phyloP scores from a whole-genome alignment of 2,888 invertebrate species.

The Melinaea menophilus region DNA sequence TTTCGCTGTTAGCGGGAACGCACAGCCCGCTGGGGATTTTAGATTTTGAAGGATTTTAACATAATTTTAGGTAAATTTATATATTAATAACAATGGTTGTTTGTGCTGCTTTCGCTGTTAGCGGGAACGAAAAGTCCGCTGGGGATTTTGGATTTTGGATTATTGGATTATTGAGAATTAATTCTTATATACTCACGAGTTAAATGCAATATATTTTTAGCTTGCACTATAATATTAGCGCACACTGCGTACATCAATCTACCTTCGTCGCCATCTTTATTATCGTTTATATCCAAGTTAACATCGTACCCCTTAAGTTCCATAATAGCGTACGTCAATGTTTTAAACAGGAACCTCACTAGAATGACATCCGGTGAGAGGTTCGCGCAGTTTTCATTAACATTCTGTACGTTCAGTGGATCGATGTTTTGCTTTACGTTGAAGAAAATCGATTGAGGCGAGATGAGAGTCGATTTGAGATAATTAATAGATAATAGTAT shows the following conservation, averaged over 20 bases:
- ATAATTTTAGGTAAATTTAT: too few species aligned
- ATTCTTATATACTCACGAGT: slow-evolving; percentile 51
- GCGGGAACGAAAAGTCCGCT: too few species aligned
- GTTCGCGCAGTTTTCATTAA: slow-evolving; percentile 77
- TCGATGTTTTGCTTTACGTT: slow-evolving; percentile 74
- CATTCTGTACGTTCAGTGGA: slow-evolving; percentile 81
- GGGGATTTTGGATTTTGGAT: too few species aligned
- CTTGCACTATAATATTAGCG: slow-evolving; percentile 66
- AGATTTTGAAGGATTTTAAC: too few species aligned
- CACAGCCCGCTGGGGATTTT: slow-evolving; percentile 57
- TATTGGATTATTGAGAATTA: too few species aligned
- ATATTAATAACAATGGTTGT: too few species aligned
- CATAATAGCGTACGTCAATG: slow-evolving; percentile 73
- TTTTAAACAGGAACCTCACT: slow-evolving; percentile 82
- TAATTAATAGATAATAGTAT: slow-evolving; percentile 66
- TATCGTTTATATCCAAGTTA: slow-evolving; percentile 41
- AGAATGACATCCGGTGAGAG: slow-evolving; percentile 80
- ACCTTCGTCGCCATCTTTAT: slow-evolving; percentile 43
- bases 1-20: slow-evolving; percentile 68
- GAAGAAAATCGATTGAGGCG: slow-evolving; percentile 71
- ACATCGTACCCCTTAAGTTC: slow-evolving; percentile 60
- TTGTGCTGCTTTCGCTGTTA: too few species aligned
- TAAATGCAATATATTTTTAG: slow-evolving; percentile 73
- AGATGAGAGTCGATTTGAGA: slow-evolving; percentile 63
- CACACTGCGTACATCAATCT: slow-evolving; percentile 60